phyloP scores from a whole-genome alignment of 2,888 invertebrate species.

The Chrysina gloriosa region DNA sequence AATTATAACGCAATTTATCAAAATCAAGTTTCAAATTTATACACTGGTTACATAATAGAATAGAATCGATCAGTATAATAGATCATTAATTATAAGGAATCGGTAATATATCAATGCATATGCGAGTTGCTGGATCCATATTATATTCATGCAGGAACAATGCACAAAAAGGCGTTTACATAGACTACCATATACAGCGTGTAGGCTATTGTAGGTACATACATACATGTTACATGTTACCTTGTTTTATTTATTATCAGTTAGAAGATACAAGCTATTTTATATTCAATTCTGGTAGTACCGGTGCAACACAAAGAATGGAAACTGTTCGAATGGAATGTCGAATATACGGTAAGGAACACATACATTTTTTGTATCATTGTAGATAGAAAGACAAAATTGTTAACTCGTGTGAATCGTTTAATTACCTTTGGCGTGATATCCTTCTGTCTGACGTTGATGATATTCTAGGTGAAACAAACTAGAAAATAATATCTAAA shows the following conservation, averaged over 20 bases:
- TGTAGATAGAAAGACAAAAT: too few species aligned
- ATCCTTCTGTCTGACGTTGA: too few species aligned
- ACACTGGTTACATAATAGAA: conserved; percentile 30
- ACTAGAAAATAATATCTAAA: too few species aligned
- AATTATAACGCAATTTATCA: conserved; percentile 39
- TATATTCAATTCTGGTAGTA: conserved; percentile 5
- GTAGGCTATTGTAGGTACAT: conserved; percentile 24
- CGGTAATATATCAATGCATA: conserved; percentile 35
- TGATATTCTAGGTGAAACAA: too few species aligned
- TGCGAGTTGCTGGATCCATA: conserved; percentile 15
- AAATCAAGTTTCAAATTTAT: conserved; percentile 20
- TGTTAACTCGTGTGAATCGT: too few species aligned
- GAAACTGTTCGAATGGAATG: background rate
- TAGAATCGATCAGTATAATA: conserved; percentile 33
- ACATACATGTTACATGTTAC: conserved; percentile 12
- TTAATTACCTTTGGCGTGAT: too few species aligned
- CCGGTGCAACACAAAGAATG: background rate
- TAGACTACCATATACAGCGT: conserved; percentile 32
- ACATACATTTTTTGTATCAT: too few species aligned
- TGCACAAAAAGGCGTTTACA: conserved; percentile 22
- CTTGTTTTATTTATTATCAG: conserved; percentile 20
- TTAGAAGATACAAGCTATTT: background rate
- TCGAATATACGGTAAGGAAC: too few species aligned
- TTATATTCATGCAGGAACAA: conserved; percentile 31
- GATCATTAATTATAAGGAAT: conserved; percentile 37